phyloP scores from a whole-genome alignment of 2,888 invertebrate species.

The Seira sanloemensis region DNA sequence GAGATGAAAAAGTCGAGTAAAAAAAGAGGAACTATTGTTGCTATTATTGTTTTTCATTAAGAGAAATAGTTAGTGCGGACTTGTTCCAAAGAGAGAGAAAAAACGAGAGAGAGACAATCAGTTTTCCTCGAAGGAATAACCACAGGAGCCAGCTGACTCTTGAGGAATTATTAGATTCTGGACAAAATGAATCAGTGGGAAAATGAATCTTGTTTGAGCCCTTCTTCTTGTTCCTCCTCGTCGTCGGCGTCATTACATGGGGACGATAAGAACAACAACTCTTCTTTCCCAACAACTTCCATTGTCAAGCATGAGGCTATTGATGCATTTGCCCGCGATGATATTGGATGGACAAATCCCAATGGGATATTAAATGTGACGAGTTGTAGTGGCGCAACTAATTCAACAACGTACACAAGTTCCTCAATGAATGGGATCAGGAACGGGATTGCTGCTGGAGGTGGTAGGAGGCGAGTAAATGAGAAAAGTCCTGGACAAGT shows the following conservation, averaged over 20 bases:
- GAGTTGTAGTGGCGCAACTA: constrained; percentile 19
- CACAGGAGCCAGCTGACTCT: constrained; percentile 7
- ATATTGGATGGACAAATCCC: constrained; percentile 64
- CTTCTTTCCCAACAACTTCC: constrained; percentile 30
- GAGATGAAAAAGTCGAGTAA: background rate
- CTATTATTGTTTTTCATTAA: constrained; percentile 48
- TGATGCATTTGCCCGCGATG: constrained; percentile 37
- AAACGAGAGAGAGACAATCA: constrained; percentile 40
- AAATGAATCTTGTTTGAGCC: constrained; percentile 44
- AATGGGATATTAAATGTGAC: constrained; percentile 63
- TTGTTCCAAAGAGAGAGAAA: constrained; percentile 32
- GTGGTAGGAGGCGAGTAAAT: constrained; percentile 53
- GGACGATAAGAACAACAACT: constrained; percentile 64
- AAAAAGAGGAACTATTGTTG: constrained; percentile 33
- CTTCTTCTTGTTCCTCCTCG: constrained; percentile 2
- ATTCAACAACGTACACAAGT: constrained; percentile 17
- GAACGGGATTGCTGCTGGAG: constrained; percentile 7
- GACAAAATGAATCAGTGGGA: constrained; percentile 67
- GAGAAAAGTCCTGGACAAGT: constrained; percentile 68
- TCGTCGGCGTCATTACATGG: constrained; percentile 42
- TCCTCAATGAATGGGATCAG: constrained; percentile 62
- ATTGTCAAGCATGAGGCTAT: constrained; percentile 54
- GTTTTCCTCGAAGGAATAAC: constrained; percentile 29
- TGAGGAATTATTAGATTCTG: constrained; percentile 9
- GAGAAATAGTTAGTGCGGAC: no score